Base-by-base conservation (phyloP, 2,797 vertebrate species). In the Gallinago nigripennis region DNA sequence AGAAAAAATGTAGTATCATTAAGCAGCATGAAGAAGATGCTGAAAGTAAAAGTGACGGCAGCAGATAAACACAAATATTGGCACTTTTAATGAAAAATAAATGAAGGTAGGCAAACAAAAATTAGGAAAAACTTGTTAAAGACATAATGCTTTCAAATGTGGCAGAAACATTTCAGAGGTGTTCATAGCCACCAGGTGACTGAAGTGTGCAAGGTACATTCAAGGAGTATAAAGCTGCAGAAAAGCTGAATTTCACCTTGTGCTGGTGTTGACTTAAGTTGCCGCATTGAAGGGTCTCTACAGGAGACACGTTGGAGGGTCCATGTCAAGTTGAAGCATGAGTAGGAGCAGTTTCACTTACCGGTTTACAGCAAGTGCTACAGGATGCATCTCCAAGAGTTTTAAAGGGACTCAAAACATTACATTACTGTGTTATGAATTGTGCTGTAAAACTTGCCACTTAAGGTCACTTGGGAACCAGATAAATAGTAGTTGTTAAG, bases 321-420 rank as follows among this genome's bases (percentile, higher is more conserved):
- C 56, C 28, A 7, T 0, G 0, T 37, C 28, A 28, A 5, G 35
- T 15, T 39, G 81, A 66, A 83, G 63, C 54, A n/a, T 4, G 5
- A 65, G 39, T 4, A 60, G 48, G 28, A 68, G 46, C 37, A 50
- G 30, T 73, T 86, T 30, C 33, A 43, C 25, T 35, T 23, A 11
- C 0, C 6, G 5, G 37, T 41, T 80, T 82, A 8, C 16, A 69
- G 25, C 35, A 57, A 27, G 20, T 46, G 56, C 48, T 70, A 9
- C 51, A 43, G 70, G 69, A 12, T 86, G 61, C n/a, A 7, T 88
- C 57, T 75, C 39, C 15, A 37, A 35, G 53, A 23, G 28, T 48
- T 75, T 46, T 15, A 33, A 56, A 53, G 81, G 73, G 77, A 39
- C 61, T 64, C 15, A 43, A 41, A 27, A 27, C 5, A 3, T 33